Percentiles rank a stretch among this genome's conserved stretches.
Evolutionary conservation across 2,888 invertebrate genomes (phyloP).

Genomic region (Busseola fusca): DNA sequence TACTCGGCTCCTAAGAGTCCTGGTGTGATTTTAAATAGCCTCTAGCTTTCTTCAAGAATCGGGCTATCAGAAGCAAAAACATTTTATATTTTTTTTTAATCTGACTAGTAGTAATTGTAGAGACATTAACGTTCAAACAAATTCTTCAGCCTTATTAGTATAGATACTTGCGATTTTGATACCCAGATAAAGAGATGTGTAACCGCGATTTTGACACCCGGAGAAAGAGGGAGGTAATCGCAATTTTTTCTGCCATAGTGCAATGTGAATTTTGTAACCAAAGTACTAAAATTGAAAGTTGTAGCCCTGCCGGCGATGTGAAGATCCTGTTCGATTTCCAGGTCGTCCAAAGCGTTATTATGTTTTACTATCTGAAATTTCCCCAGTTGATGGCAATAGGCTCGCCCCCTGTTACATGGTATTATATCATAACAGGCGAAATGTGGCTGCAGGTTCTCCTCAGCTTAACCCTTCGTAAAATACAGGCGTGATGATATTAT

Average conservation of each 20-base stretch:
- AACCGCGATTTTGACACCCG: background rate
- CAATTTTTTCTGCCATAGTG: background rate
- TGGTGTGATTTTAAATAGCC: too few species aligned
- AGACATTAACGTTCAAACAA: too few species aligned
- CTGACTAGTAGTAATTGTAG: too few species aligned
- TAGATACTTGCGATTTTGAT: background rate
- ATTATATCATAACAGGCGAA: background rate
- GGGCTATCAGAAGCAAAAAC: too few species aligned
- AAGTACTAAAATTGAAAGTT: background rate
- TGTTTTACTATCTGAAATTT: background rate
- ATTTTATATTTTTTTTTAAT: too few species aligned
- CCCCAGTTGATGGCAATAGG: background rate
- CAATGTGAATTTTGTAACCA: background rate
- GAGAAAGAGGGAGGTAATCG: background rate
- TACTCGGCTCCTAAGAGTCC: too few species aligned
- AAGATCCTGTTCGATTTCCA: background rate
- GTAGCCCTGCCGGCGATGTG: background rate
- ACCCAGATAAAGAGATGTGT: background rate
- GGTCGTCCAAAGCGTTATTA: background rate
- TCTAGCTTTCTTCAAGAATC: too few species aligned
- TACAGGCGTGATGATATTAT: background rate
- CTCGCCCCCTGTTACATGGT: background rate
- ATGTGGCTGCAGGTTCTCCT: background rate
- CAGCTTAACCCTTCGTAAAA: background rate
- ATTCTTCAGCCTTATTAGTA: too few species aligned